These are phyloP conservation scores for Stenichneumon culpator DNA, from an alignment of 2,888 invertebrate species.

Conservation along the genomic window DNA sequence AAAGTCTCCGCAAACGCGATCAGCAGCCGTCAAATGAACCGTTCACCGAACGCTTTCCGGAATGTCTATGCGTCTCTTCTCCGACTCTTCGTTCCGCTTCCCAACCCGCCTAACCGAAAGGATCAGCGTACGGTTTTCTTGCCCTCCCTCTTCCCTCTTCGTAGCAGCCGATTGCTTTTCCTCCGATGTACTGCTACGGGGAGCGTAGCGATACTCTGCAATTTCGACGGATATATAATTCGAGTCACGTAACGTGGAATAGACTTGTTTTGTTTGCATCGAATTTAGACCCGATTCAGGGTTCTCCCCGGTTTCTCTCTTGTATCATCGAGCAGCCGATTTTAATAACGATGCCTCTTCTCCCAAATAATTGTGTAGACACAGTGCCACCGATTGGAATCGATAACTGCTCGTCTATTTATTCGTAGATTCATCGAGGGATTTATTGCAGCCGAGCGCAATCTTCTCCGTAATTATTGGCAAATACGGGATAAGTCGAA, in stretches of 20 bases:
- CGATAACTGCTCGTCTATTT: background rate
- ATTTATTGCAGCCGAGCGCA: background rate
- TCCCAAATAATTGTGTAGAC: slow-evolving; percentile 32
- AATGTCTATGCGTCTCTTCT: slow-evolving; percentile 65
- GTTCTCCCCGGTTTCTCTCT: background rate
- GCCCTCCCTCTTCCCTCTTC: background rate
- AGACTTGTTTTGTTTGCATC: slow-evolving; percentile 63
- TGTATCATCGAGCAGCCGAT: background rate
- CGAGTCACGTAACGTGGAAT: slow-evolving; percentile 50
- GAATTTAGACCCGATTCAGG: slow-evolving; percentile 9
- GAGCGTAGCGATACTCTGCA: slow-evolving; percentile 9
- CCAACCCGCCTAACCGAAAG: slow-evolving; percentile 8
- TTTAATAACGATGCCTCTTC: slow-evolving; percentile 22
- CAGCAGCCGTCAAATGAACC: slow-evolving; percentile 65
- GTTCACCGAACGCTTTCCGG: slow-evolving; percentile 60
- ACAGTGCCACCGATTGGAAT: background rate
- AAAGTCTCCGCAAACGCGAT: slow-evolving; percentile 31
- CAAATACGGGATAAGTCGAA: background rate
- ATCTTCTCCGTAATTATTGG: background rate
- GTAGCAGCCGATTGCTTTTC: slow-evolving; percentile 47
- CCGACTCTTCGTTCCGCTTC: background rate
- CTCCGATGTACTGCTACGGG: slow-evolving; percentile 6
- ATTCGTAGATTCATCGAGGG: background rate
- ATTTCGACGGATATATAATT: slow-evolving; percentile 43
- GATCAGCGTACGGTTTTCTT: slow-evolving; percentile 38